phyloP scores from a whole-genome alignment of 2,888 invertebrate genomes.

The Drosophila bunnanda region DNA sequence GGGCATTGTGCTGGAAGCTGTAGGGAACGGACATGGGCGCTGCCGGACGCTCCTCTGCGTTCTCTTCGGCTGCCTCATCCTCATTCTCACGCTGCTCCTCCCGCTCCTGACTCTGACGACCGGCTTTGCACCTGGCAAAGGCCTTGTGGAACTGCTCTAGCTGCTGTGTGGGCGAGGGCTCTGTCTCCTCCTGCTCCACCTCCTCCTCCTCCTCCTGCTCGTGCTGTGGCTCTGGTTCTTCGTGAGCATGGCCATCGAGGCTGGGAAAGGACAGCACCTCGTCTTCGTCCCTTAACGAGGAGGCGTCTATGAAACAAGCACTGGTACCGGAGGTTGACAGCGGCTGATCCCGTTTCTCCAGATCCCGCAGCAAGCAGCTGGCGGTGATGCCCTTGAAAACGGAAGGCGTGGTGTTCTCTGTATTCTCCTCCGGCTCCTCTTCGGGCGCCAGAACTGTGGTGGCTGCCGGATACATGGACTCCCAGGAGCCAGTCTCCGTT shows the following conservation, averaged over 20 bases:
- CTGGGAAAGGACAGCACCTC: slow-evolving; percentile 84
- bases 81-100: slow-evolving; percentile 14
- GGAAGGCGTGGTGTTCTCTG: slow-evolving; percentile 57
- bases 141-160: slow-evolving; percentile 84
- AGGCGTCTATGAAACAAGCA: slow-evolving; percentile 92
- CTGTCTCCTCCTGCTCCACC: slow-evolving; percentile 24
- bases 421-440: slow-evolving; percentile 18
- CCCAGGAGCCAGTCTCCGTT: slow-evolving; percentile 88
- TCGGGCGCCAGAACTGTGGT: slow-evolving; percentile 1
- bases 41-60: slow-evolving; percentile 86
- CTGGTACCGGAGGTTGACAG: slow-evolving; percentile 78
- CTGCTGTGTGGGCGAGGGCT: slow-evolving; percentile 72
- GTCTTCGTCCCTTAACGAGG: slow-evolving; percentile 90
- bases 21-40: slow-evolving; percentile 87
- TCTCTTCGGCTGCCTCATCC: slow-evolving; percentile 83
- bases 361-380: slow-evolving; percentile 63
- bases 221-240: slow-evolving; percentile 1
- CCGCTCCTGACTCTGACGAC: slow-evolving; percentile 37
- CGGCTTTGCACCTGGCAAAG: slow-evolving; percentile 82
- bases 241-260: slow-evolving; percentile 62
- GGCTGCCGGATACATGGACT: slow-evolving; percentile 86
- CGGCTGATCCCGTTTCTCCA: slow-evolving; percentile 77
- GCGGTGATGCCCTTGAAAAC: slow-evolving; percentile 69
- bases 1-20: slow-evolving; percentile 87
- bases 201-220: background rate